Evolutionary conservation across 2,113 vertebrate species (phyloP).

Genomic region (Amazona vittata): DNA sequence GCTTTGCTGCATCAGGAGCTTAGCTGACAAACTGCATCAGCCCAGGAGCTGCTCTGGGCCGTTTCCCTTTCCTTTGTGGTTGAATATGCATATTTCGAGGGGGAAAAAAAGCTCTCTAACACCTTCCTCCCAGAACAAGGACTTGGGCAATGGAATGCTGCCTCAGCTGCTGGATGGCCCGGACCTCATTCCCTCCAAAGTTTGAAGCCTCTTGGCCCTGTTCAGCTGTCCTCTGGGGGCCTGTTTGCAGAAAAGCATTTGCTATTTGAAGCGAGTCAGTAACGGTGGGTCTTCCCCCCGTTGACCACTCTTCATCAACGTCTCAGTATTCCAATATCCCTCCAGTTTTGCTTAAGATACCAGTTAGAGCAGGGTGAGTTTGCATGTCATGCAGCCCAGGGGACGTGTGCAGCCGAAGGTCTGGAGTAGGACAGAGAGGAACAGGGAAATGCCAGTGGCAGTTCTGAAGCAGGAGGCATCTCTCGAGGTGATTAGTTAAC

Average conservation of each 20-base stretch:
- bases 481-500: neutral
- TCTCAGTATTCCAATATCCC: neutral
- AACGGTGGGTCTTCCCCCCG: neutral
- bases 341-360: neutral
- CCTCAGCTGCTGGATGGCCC: slow-evolving; percentile 34
- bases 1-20: neutral
- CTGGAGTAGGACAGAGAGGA: neutral
- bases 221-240: neutral
- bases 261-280: neutral
- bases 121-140: slow-evolving; percentile 35
- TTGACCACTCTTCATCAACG: neutral
- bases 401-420: neutral
- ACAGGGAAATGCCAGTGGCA: neutral
- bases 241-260: neutral
- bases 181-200: neutral
- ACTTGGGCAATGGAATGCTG: slow-evolving; percentile 10
- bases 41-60: neutral
- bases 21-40: neutral
- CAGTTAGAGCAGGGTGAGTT: neutral
- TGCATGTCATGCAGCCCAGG: neutral
- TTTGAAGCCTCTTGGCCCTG: neutral
- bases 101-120: neutral
- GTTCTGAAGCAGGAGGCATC: neutral
- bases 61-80: slow-evolving; percentile 29
- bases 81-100: slow-evolving; percentile 1